Evolutionary conservation across 23 tunicate species (phyloP).

Genomic region (Styela clava): DNA sequence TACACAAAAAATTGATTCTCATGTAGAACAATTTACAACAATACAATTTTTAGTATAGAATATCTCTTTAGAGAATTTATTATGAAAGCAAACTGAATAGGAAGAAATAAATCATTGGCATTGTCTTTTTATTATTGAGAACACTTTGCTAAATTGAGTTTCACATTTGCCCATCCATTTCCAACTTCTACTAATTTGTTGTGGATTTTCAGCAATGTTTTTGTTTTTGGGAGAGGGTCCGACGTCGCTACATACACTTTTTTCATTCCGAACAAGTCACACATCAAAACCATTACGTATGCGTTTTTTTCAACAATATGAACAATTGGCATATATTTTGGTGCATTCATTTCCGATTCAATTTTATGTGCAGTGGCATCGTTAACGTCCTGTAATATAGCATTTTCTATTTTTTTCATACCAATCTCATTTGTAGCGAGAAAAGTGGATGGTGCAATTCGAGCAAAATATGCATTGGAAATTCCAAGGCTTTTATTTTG

Average conservation of each 20-base stretch:
- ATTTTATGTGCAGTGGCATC: neutral
- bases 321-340: neutral
- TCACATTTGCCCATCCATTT: neutral
- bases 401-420: too few species aligned
- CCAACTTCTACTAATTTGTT: neutral
- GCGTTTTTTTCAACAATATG: neutral
- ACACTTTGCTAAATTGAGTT: neutral
- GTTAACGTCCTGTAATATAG: neutral
- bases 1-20: too few species aligned
- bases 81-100: too few species aligned
- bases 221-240: neutral
- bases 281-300: neutral
- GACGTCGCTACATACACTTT: neutral
- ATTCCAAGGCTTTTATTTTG: neutral
- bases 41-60: too few species aligned
- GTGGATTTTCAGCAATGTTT: neutral
- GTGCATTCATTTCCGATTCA: neutral
- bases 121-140: too few species aligned
- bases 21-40: too few species aligned
- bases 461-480: neutral
- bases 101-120: too few species aligned
- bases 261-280: neutral
- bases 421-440: neutral
- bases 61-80: too few species aligned
- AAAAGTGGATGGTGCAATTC: neutral